A percentile compares a stretch with the other conserved stretches of the same genome.
These are phyloP conservation scores for Hypena proboscidalis DNA, from an alignment of 2,888 invertebrate species.

Conservation along the genomic window DNA sequence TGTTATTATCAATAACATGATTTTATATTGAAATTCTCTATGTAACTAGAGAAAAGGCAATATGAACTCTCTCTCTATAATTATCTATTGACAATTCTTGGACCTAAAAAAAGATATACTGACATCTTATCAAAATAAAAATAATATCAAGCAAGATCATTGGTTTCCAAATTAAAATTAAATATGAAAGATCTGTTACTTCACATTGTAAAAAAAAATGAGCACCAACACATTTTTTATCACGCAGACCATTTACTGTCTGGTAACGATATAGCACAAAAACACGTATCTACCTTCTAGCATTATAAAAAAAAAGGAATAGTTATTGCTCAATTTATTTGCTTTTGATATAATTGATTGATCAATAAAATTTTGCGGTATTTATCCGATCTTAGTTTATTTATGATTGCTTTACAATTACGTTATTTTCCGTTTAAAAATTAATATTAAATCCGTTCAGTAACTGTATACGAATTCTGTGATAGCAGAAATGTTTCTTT, in stretches of 20 bases:
- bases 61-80: too few species aligned
- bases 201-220: too few species aligned
- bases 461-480: too few species aligned
- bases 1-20: too few species aligned
- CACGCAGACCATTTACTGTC: too few species aligned
- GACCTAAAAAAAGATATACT: too few species aligned
- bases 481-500: too few species aligned
- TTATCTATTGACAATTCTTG: too few species aligned
- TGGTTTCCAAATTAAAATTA: not conserved
- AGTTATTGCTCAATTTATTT: constrained; percentile 28
- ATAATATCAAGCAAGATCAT: not conserved
- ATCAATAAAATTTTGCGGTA: constrained; percentile 20
- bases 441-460: not conserved
- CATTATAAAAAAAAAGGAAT: constrained; percentile 4
- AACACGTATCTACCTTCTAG: constrained; percentile 18
- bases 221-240: too few species aligned
- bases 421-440: constrained; percentile 15
- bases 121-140: too few species aligned
- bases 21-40: too few species aligned
- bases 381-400: constrained; percentile 17
- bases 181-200: not conserved
- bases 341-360: constrained; percentile 26
- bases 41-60: too few species aligned
- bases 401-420: constrained; percentile 14
- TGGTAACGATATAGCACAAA: constrained; percentile 14